phyloP scores from a whole-genome alignment of 2,888 invertebrate genomes.

The Thysanoteuthis rhombus region DNA sequence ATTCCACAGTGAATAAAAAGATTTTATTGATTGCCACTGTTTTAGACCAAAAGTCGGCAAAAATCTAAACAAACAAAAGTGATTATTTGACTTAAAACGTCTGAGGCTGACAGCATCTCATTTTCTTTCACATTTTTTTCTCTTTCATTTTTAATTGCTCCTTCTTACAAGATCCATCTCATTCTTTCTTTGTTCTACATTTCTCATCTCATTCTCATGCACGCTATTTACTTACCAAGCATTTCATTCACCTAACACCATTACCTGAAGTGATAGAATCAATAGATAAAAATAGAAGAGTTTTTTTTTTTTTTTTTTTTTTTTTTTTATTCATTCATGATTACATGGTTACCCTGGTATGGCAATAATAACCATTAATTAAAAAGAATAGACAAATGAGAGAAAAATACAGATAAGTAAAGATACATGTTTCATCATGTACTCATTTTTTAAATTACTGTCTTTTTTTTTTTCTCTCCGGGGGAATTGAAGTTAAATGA shows the following conservation, averaged over 20 bases:
- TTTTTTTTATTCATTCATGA: too few species aligned
- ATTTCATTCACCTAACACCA: not conserved
- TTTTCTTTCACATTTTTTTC: not conserved
- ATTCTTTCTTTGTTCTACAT: not conserved
- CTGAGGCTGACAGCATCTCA: not conserved
- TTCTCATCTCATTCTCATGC: not conserved
- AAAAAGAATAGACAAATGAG: too few species aligned
- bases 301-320: not conserved
- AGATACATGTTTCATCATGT: too few species aligned
- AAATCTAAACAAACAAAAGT: not conserved
- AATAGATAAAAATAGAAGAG: not conserved
- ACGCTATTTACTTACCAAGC: not conserved
- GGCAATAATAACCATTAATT: not conserved
- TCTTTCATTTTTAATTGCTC: not conserved
- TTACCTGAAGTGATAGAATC: not conserved
- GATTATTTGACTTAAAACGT: constrained; percentile 12
- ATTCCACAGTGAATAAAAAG: not conserved
- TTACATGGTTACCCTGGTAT: not conserved
- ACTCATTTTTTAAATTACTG: too few species aligned
- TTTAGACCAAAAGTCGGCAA: not conserved
- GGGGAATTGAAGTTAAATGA: too few species aligned
- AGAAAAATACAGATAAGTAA: too few species aligned
- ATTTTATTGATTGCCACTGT: not conserved
- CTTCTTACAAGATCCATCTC: not conserved
- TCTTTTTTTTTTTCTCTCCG: too few species aligned